phyloP scores from a whole-genome alignment of 2,888 invertebrate species.

The Autographa gamma region DNA sequence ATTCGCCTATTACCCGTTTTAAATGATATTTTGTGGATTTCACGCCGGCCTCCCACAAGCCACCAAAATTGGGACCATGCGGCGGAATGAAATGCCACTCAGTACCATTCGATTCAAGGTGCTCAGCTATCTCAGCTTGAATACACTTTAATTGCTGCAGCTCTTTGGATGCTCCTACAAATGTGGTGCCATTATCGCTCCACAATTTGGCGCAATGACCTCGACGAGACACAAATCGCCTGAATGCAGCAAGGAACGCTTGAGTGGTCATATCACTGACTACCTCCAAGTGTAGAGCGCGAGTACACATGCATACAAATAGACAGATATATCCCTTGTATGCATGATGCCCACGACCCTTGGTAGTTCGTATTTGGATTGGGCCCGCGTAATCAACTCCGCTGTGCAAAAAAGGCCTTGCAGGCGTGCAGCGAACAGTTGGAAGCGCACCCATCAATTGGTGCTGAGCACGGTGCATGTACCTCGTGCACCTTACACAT shows the following conservation, averaged over 20 bases:
- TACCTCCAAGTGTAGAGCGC: constrained; percentile 3
- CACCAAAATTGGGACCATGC: too few relatives aligned
- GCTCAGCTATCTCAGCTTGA: constrained; percentile 2
- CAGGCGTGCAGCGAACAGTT: background rate
- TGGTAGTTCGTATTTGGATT: constrained; percentile 12
- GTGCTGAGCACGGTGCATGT: too few relatives aligned
- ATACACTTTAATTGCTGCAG: background rate
- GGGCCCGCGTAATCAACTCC: too few relatives aligned
- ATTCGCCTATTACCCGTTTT: background rate
- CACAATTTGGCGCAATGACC: too few relatives aligned
- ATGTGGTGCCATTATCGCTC: constrained; percentile 14
- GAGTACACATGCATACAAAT: too few relatives aligned
- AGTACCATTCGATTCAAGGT: constrained; percentile 7
- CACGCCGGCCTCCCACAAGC: too few relatives aligned
- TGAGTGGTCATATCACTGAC: constrained; percentile 18
- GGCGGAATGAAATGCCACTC: constrained; percentile 5
- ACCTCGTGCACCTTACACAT: too few relatives aligned
- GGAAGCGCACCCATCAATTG: constrained; percentile 9
- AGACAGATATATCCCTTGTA: background rate
- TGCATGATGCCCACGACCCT: constrained; percentile 13
- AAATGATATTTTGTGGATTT: too few relatives aligned
- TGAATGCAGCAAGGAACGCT: constrained; percentile 17
- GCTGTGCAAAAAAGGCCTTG: too few relatives aligned
- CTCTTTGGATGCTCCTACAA: constrained; percentile 16
- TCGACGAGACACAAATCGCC: constrained; percentile 12